phyloP scores from a whole-genome alignment of 2,888 invertebrate genomes.

The Metalampra italica region DNA sequence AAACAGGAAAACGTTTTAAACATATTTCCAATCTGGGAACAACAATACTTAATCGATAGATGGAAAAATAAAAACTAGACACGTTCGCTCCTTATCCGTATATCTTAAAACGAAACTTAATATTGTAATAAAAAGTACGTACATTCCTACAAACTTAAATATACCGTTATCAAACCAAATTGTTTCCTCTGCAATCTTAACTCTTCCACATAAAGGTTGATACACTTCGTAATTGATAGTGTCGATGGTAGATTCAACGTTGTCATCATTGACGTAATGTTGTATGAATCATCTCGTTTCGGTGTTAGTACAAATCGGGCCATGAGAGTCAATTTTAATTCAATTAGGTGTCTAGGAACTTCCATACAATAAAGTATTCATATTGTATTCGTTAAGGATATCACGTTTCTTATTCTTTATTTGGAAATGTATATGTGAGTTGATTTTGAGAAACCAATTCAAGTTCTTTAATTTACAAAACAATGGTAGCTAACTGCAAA shows the following conservation, averaged over 20 bases:
- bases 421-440: neutral
- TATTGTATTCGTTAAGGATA: neutral
- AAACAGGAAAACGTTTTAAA: slow-evolving; percentile 56
- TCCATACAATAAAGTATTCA: slow-evolving; percentile 27
- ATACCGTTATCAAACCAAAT: slow-evolving; percentile 19
- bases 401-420: neutral
- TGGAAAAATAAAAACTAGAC: slow-evolving; percentile 49
- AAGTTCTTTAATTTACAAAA: neutral
- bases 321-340: slow-evolving; percentile 65
- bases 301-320: slow-evolving; percentile 54
- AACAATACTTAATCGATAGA: slow-evolving; percentile 58
- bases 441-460: neutral
- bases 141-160: slow-evolving; percentile 25
- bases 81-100: slow-evolving; percentile 51
- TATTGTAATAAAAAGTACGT: slow-evolving; percentile 65
- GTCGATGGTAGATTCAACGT: slow-evolving; percentile 31
- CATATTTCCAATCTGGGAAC: slow-evolving; percentile 47
- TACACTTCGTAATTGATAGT: slow-evolving; percentile 24
- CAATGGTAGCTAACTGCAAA: neutral
- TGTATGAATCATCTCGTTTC: slow-evolving; percentile 61
- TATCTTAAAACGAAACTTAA: slow-evolving; percentile 60
- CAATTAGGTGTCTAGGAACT: slow-evolving; percentile 60
- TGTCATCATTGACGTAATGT: slow-evolving; percentile 56
- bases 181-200: slow-evolving; percentile 38
- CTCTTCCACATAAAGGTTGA: slow-evolving; percentile 36